Evolutionary conservation across 2,113 vertebrate genomes (phyloP), one percentile per base, ranked within the genome.

Genomic region (Plecotus auritus): DNA sequence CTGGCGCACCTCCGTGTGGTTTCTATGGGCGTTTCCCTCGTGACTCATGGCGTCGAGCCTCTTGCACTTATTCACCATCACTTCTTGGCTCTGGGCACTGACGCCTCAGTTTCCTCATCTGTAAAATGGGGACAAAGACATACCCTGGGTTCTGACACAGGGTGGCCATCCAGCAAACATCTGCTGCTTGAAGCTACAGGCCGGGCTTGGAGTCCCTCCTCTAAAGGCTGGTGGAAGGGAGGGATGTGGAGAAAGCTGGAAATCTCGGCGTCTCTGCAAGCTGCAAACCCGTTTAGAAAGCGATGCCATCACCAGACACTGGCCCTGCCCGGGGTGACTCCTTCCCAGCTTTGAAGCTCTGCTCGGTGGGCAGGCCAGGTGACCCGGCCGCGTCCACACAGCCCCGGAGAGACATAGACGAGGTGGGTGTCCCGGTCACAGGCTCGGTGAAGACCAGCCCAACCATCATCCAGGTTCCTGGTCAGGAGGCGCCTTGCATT

Each of bases 341-440:
- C 45, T 66, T 20, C n/a, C 35, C 7, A 74, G 47, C 70, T 61
- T 28, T 16, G 40, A 72, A 42, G 76, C 40, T 12, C 73, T 49
- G 54, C 54, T 9, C 6, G 28, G 37, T 13, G 37, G 59, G 66
- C 73, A 18, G 30, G 40, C 45, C 54, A 12, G 30, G 74, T 1
- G 54, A 51, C 23, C 35, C 0, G 0, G 64, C 28, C 0, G 0
- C 0, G 0, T 90, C 40, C 22, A 7, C 18, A 10, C n/a, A 30
- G 9, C 61, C 40, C 61, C 13, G 0, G 64, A 4, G 35, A 72
- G 49, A 47, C 2, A 9, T n/a, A 32, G 81, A 9, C 0, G 4
- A 40, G 45, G 92, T 28, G 51, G 76, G 86, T 26, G 47, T 69
- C 37, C 61, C 7, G 59, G n/a, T 37, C 35, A 10, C 67, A 5